Percentiles rank a stretch among this genome's conserved stretches.
phyloP scores from a whole-genome alignment of 2,113 vertebrate genomes.

The Cettia cetti region DNA sequence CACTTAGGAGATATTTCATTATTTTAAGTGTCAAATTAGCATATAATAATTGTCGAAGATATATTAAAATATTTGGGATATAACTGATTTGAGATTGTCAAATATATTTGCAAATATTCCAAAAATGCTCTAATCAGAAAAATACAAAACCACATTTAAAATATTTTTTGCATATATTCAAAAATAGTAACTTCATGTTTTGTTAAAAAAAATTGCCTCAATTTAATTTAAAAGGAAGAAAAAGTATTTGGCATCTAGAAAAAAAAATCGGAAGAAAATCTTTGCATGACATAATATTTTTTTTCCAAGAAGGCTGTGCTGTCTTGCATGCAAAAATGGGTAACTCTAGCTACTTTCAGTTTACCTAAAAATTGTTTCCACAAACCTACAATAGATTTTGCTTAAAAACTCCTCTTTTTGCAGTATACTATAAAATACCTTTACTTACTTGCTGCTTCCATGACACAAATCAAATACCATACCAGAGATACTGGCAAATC shows the following conservation, averaged over 20 bases:
- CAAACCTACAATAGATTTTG: not conserved
- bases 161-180: not conserved
- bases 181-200: not conserved
- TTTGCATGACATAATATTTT: not conserved
- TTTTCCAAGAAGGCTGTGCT: not conserved
- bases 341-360: not conserved
- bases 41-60: not conserved
- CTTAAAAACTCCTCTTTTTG: not conserved
- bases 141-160: not conserved
- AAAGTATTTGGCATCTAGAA: not conserved
- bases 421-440: not conserved
- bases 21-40: not conserved
- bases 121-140: not conserved
- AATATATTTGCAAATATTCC: not conserved
- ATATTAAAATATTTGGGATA: not conserved
- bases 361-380: not conserved
- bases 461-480: not conserved
- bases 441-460: not conserved
- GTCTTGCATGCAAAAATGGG: not conserved
- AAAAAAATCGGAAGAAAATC: not conserved
- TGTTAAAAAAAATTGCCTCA: not conserved
- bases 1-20: not conserved
- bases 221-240: not conserved
- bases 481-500: not conserved
- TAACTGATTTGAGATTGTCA: not conserved